Evolutionary conservation across 2,113 vertebrate species (phyloP), one percentile per base, ranked within the genome.

Genomic region (Trochalopteron elliotii): DNA sequence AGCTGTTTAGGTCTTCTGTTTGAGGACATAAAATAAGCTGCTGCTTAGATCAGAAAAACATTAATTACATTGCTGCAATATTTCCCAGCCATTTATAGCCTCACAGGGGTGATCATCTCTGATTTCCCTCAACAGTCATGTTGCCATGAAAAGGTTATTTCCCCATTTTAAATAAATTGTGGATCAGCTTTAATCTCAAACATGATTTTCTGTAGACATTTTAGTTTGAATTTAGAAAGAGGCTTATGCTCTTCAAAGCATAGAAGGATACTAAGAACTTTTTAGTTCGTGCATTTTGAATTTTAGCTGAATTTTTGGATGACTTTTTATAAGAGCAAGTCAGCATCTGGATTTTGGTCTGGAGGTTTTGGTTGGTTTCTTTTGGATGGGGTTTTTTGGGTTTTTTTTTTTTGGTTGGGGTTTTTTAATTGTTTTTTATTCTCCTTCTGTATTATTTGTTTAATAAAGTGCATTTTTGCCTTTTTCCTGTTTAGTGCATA

Each of bases 401-500:
- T 39, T 39, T 6, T 25, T 11, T 70, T 60, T 56, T 60, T 56
- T 47, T 37, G 23, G 1, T 4, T 64, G 28, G 14, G 2, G 1
- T 35, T 72, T 68, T 68, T 39, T 4, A 13, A 19, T 33, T 14
- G 10, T 10, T 1, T 2, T 59, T 50, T 57, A 35, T 44, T 7
- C 1, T 6, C 2, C 17, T 44, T 47, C 22, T 65, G 5, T 57
- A 44, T 61, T 75, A 45, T 7, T 68, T 1, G n/a, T 61, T 52
- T 79, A 53, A 27, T 84, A 49, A 95, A 55, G 21, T 67, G 37
- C 12, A 52, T 33, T 75, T 91, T 74, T 97, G 45, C 42, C 63
- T 82, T 28, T 96, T 97, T 96, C 65, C 49, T 72, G 13, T 77
- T 28, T 72, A 99, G 99, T 97, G 97, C 87, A 87, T 98, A 71